phyloP scores from a whole-genome alignment of 2,888 invertebrate species.

The Onchidella celtica region DNA sequence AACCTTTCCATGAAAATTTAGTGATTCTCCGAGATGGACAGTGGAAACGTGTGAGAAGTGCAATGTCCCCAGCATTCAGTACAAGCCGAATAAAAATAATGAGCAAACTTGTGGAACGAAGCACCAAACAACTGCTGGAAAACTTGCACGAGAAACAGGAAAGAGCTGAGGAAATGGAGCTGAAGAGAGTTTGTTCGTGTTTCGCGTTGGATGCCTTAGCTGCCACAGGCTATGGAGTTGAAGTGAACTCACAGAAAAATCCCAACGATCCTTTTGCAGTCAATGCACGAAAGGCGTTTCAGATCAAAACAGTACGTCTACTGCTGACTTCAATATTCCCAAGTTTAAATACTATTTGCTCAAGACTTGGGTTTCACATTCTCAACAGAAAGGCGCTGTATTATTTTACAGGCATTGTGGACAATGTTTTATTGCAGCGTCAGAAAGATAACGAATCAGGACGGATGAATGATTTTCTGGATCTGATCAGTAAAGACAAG shows the following conservation, averaged over 20 bases:
- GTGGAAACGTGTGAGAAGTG: background rate
- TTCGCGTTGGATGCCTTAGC: conserved; percentile 65
- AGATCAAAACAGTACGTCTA: no score
- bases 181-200: background rate
- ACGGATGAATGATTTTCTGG: no score
- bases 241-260: background rate
- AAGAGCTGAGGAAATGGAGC: background rate
- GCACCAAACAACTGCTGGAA: background rate
- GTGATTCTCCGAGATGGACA: background rate
- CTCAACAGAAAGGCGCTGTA: no score
- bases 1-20: background rate
- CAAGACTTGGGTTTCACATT: no score
- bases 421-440: no score
- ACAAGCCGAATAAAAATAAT: conserved; percentile 61
- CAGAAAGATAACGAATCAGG: no score
- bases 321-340: no score
- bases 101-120: background rate
- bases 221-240: conserved; percentile 44
- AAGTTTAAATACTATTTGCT: no score
- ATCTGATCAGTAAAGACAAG: no score
- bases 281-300: background rate
- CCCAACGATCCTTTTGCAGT: background rate
- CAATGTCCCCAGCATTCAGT: conserved; percentile 58
- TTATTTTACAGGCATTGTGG: no score
- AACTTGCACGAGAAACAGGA: background rate